Evolutionary conservation across 2,797 vertebrate genomes (phyloP).

Genomic region (Podarcis siculus): DNA sequence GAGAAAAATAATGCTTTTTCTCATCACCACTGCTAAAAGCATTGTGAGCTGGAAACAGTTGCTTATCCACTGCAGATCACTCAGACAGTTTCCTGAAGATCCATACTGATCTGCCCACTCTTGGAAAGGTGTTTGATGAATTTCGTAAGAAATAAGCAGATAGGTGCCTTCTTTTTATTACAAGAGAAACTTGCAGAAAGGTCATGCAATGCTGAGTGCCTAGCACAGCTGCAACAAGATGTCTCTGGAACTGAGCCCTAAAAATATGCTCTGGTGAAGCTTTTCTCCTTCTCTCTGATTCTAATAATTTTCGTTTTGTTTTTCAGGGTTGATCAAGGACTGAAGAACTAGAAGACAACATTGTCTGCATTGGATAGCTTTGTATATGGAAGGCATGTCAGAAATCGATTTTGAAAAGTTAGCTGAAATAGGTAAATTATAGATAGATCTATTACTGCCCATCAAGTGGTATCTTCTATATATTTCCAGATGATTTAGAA

Average conservation of each 20-base stretch:
- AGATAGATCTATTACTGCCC: slow-evolving; percentile 13
- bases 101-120: no score
- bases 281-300: not conserved
- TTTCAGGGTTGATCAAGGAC: slow-evolving; percentile 28
- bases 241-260: not conserved
- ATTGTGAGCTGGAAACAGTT: no score
- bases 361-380: not conserved
- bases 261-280: not conserved
- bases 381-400: slow-evolving; percentile 42
- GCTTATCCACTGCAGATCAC: no score
- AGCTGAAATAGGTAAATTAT: slow-evolving; percentile 73
- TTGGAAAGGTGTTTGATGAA: not conserved
- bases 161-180: no score
- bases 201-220: not conserved
- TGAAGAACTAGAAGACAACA: not conserved
- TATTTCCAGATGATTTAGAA: slow-evolving; percentile 42
- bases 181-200: no score
- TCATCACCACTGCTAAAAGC: no score
- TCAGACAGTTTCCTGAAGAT: no score
- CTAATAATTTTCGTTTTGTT: slow-evolving; percentile 1
- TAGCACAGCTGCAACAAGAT: not conserved
- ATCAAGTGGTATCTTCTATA: slow-evolving; percentile 31
- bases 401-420: slow-evolving; percentile 76
- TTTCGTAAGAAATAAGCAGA: no score
- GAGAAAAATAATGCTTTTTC: no score